Evolutionary conservation across 2,888 invertebrate genomes (phyloP).

Genomic region (Dolichopus griseipennis): DNA sequence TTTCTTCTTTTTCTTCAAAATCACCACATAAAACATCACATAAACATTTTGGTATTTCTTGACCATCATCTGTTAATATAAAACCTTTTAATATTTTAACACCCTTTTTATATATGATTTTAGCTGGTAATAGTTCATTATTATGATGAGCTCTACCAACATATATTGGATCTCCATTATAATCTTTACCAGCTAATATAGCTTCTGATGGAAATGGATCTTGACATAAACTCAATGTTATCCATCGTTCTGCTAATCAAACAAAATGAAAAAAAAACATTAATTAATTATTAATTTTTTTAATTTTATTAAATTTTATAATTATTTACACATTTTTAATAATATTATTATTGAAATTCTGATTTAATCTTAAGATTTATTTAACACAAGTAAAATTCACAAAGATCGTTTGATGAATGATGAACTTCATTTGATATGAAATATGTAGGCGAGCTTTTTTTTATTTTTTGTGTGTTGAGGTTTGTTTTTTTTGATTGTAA

Average conservation of each 20-base stretch:
- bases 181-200: constrained; percentile 56
- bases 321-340: no score
- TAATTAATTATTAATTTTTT: no score
- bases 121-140: constrained; percentile 54
- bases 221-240: not conserved
- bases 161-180: constrained; percentile 62
- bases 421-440: no score
- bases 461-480: no score
- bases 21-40: constrained; percentile 56
- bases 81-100: constrained; percentile 47
- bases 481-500: no score
- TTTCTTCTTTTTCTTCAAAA: not conserved
- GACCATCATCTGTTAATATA: constrained; percentile 45
- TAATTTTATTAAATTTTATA: no score
- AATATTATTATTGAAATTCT: no score
- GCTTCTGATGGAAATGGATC: constrained; percentile 36
- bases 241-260: not conserved
- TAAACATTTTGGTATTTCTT: constrained; percentile 54
- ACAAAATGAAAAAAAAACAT: no score
- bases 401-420: no score
- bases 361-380: no score
- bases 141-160: constrained; percentile 61
- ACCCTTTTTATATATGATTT: constrained; percentile 51
- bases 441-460: no score
- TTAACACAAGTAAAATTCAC: no score